Percentiles rank a stretch among this genome's conserved stretches.
These are phyloP conservation scores for Apteryx mantelli DNA, from an alignment of 2,113 vertebrate species.

Conservation along the genomic window DNA sequence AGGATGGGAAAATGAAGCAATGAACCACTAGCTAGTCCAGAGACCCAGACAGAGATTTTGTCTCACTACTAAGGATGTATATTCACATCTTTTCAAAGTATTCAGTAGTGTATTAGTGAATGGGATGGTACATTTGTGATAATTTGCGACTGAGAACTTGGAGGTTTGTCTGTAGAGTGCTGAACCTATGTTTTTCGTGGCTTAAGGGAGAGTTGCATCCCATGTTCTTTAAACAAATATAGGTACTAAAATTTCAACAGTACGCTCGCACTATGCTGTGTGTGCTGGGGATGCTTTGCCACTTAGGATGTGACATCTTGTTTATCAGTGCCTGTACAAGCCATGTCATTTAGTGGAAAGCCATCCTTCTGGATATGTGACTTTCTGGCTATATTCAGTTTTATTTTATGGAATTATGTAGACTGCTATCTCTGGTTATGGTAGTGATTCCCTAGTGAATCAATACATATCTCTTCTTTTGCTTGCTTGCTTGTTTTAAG, in stretches of 20 bases:
- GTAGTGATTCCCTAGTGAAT: background rate
- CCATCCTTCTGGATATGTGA: background rate
- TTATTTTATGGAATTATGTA: background rate
- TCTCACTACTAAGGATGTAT: background rate
- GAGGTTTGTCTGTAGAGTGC: background rate
- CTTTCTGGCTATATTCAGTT: background rate
- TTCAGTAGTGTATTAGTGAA: background rate
- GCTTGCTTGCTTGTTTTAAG: background rate
- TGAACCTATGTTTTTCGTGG: background rate
- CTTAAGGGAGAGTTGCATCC: background rate
- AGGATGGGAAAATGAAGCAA: background rate
- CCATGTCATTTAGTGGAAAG: background rate
- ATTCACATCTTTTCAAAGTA: background rate
- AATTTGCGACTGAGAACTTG: background rate
- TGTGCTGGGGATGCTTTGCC: background rate
- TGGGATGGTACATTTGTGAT: background rate
- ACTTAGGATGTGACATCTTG: background rate
- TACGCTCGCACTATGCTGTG: background rate
- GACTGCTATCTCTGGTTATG: background rate
- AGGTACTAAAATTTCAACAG: background rate
- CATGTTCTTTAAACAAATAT: background rate
- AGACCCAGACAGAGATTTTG: background rate
- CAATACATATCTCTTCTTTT: rapidly evolving
- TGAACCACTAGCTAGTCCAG: background rate
- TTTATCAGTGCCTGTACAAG: background rate